Evolutionary conservation across 2,888 invertebrate species (phyloP).

Genomic region (Drosophila anomalipes): DNA sequence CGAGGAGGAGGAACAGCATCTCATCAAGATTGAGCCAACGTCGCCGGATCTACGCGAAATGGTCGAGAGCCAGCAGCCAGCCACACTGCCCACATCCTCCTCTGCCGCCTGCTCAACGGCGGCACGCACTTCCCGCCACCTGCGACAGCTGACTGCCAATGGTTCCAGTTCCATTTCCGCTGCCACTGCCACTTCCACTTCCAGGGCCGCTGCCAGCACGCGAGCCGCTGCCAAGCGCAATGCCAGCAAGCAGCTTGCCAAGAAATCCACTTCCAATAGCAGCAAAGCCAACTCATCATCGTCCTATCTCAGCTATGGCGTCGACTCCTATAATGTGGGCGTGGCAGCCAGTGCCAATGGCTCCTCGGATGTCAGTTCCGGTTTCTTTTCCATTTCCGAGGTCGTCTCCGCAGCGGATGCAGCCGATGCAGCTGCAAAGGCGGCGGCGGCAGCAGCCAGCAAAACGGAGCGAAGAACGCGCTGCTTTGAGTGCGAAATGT

Average conservation of each 20-base stretch:
- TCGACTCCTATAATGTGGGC: constrained; percentile 66
- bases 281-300: constrained; percentile 34
- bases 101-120: constrained; percentile 45
- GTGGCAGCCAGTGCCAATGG: constrained; percentile 54
- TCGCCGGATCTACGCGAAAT: constrained; percentile 82
- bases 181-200: constrained; percentile 60
- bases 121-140: constrained; percentile 70
- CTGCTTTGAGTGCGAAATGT: constrained; percentile 93
- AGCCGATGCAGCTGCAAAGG: constrained; percentile 67
- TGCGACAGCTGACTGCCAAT: constrained; percentile 63
- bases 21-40: constrained; percentile 82
- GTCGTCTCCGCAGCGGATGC: constrained; percentile 74
- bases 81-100: constrained; percentile 41
- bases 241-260: constrained; percentile 40
- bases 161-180: constrained; percentile 21
- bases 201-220: neutral
- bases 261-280: constrained; percentile 35
- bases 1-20: constrained; percentile 72
- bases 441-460: constrained; percentile 60
- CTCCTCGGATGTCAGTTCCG: constrained; percentile 62
- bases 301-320: constrained; percentile 67
- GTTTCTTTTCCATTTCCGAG: constrained; percentile 76
- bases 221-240: constrained; percentile 32
- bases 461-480: constrained; percentile 71
- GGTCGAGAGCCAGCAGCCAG: constrained; percentile 68